Evolutionary conservation across 2,888 invertebrate species (phyloP).

Genomic region (Leucozona laternaria): DNA sequence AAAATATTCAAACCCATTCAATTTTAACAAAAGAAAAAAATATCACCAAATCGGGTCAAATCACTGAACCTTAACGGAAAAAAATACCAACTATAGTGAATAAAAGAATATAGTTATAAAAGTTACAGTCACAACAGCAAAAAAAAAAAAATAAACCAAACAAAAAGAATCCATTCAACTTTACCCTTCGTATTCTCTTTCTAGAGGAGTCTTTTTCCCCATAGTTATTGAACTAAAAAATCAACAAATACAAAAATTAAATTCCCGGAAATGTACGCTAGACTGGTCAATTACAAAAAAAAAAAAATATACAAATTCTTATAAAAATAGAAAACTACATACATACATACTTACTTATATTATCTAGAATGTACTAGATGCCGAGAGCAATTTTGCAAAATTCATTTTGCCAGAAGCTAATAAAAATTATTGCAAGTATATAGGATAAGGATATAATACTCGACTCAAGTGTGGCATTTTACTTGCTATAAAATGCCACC

Average conservation of each 20-base stretch:
- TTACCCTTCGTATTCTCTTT: constrained; percentile 5
- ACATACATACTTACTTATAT: background rate
- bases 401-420: background rate
- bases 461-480: background rate
- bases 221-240: constrained; percentile 19
- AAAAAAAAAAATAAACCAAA: background rate
- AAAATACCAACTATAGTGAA: background rate
- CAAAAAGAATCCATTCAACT: background rate
- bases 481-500: background rate
- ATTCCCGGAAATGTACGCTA: constrained; percentile 20
- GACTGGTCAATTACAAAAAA: constrained; percentile 24
- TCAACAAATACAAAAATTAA: background rate
- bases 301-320: constrained; percentile 1
- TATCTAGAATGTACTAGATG: background rate
- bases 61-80: constrained; percentile 61
- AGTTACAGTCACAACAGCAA: background rate
- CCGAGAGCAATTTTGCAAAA: background rate
- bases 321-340: background rate
- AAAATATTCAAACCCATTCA: constrained; percentile 2
- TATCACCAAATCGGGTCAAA: constrained; percentile 35
- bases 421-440: background rate
- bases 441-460: background rate
- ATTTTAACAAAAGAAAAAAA: constrained; percentile 10
- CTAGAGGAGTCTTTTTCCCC: background rate
- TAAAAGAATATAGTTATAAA: constrained; percentile 14